These are phyloP conservation scores for Prosopocoilus inquinatus DNA, from an alignment of 2,888 invertebrate species.

Conservation along the genomic window DNA sequence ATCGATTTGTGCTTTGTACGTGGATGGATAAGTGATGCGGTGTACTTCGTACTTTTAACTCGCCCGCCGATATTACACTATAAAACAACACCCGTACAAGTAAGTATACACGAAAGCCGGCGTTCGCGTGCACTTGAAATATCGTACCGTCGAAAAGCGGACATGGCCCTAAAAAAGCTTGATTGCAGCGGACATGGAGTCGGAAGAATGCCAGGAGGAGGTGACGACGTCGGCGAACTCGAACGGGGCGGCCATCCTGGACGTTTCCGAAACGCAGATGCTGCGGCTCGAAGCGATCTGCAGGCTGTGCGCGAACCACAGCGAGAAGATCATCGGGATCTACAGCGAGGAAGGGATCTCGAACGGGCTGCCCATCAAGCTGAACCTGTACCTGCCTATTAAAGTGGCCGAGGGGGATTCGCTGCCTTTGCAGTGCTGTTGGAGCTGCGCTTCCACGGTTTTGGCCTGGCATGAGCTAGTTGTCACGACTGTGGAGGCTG, in stretches of 20 bases:
- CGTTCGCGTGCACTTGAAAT: not conserved
- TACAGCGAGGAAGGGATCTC: constrained; percentile 61
- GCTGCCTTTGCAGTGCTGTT: constrained; percentile 62
- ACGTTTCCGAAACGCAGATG: constrained; percentile 10
- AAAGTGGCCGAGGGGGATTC: constrained; percentile 55
- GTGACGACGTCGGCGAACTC: not conserved
- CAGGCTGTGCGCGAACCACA: constrained; percentile 29
- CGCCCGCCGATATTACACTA: constrained; percentile 15
- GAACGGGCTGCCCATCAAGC: constrained; percentile 60
- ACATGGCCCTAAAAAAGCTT: no score
- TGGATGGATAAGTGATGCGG: not conserved
- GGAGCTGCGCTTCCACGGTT: constrained; percentile 63
- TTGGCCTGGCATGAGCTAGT: constrained; percentile 64
- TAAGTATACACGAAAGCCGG: constrained; percentile 4
- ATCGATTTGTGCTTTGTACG: no score
- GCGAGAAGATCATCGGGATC: constrained; percentile 55
- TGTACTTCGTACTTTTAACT: constrained; percentile 21
- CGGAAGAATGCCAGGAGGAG: constrained; percentile 8
- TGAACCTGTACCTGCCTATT: constrained; percentile 64
- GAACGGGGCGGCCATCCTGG: constrained; percentile 9
- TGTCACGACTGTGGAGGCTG: constrained; percentile 57
- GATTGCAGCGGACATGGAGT: constrained; percentile 1
- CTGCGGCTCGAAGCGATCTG: constrained; percentile 21
- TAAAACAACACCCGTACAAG: constrained; percentile 10
- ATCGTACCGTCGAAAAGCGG: no score